Base-by-base conservation (phyloP, 2,113 vertebrate species). In the Saguinus imperator region DNA sequence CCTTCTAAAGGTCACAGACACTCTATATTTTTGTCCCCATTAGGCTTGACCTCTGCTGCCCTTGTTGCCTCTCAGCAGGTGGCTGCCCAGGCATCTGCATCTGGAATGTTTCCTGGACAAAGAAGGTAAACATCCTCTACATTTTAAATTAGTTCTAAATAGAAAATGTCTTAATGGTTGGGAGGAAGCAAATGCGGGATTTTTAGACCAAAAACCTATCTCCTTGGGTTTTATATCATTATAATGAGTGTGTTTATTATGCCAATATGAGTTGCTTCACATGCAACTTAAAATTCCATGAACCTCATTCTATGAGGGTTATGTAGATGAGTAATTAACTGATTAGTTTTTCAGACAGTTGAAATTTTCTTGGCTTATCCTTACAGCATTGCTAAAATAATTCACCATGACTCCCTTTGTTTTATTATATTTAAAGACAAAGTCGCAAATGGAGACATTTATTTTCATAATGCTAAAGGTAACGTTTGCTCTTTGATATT, bases 51-150 rank as follows among this genome's bases (percentile, higher is more conserved):
- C 98, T 99, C 99, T 97, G 99, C 99, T 98, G 99, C 99, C 97
- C 99, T 99, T 94, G 99, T 99, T 98, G 99, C 99, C 97, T 99
- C 99, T 98, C 99, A 99, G 99, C 99, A 99, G 98, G 99, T 99
- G 98, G 98, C 99, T 98, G 99, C 99, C 73, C 99, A 99, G 98
- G 99, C 99, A 94, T 99, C 99, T 98, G 99, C 99, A 89, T 98
- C 99, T 97, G 99, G 99, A 99, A 98, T 97, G 98, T 99, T 99
- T 98, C 99, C 99, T 99, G 98, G 99, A 98, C 99, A 99, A 98
- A 99, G 99, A 98, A 99, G 99, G 99, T 99, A 98, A 99, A 97
- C 98, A 94, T 85, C 87, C 27, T 92, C 80, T 95, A 93, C 90
- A 84, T 93, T 94, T 88, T 86, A 17, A 96, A 81, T 96, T 18